These are phyloP conservation scores for Trichomycterus rosablanca DNA, from an alignment of 2,113 vertebrate genomes.

Conservation along the genomic window DNA sequence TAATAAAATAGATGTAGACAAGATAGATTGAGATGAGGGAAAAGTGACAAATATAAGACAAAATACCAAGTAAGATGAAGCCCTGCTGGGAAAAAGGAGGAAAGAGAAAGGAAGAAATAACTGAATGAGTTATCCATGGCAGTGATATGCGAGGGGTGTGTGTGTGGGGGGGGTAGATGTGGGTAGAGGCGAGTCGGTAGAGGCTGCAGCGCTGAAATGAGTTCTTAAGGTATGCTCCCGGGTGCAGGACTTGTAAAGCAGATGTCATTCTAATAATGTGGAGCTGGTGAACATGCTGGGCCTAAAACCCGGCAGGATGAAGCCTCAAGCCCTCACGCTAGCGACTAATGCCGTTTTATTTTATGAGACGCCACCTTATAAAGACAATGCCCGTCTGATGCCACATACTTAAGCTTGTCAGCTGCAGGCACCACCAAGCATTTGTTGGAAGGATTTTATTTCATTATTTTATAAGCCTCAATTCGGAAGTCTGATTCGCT, in stretches of 20 bases:
- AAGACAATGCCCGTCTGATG: slow-evolving; percentile 79
- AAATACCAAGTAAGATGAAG: too few species aligned
- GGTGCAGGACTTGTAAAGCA: slow-evolving; percentile 83
- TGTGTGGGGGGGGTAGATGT: slow-evolving; percentile 61
- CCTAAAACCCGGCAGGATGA: slow-evolving; percentile 86
- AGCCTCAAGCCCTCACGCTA: slow-evolving; percentile 82
- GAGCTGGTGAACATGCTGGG: slow-evolving; percentile 81
- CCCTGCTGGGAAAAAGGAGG: slow-evolving; percentile 13
- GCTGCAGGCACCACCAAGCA: slow-evolving; percentile 77
- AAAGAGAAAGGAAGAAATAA: slow-evolving; percentile 13
- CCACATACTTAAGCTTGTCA: slow-evolving; percentile 79
- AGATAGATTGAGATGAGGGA: slow-evolving; percentile 26
- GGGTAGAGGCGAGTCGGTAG: slow-evolving; percentile 55
- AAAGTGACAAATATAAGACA: slow-evolving; percentile 33
- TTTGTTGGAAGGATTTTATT: slow-evolving; percentile 81
- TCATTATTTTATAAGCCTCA: slow-evolving; percentile 94
- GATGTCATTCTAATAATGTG: slow-evolving; percentile 97
- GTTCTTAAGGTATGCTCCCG: slow-evolving; percentile 82
- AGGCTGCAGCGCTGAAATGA: slow-evolving; percentile 77
- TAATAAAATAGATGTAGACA: slow-evolving; percentile 29
- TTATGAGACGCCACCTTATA: slow-evolving; percentile 89
- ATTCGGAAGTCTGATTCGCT: slow-evolving; percentile 80
- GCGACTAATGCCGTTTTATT: slow-evolving; percentile 96
- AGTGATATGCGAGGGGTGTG: slow-evolving; percentile 8
- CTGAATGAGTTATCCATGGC: slow-evolving; percentile 36